Conservation (phyloP, 1,140 invertebrate species). For the Yoshiicerus persimilis region DNA sequence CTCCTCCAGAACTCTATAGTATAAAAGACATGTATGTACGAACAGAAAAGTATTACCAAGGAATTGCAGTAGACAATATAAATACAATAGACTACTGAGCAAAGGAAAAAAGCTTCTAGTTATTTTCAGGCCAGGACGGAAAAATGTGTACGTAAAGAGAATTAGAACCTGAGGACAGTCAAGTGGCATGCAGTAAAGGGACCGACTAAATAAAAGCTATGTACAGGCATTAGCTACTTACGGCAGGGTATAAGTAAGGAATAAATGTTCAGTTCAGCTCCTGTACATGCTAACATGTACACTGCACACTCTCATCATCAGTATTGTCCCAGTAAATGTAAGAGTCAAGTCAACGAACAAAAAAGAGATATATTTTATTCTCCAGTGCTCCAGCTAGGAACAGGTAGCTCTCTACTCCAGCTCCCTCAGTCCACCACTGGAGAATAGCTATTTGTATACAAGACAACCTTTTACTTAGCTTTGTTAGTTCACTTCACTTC, state of each 20-base stretch:
- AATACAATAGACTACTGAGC: not conserved
- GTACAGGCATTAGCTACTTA: not conserved
- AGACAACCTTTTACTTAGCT: not conserved
- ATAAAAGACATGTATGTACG: too few relatives aligned
- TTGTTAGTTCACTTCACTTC: not conserved
- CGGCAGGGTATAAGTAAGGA: not conserved
- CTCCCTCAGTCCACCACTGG: not conserved
- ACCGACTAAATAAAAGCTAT: not conserved
- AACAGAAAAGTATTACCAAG: too few relatives aligned
- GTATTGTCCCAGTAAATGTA: not conserved
- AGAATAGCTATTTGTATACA: not conserved
- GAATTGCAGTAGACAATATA: too few relatives aligned
- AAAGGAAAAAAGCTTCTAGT: not conserved
- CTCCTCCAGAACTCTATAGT: not conserved
- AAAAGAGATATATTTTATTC: not conserved
- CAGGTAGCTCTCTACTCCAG: not conserved
- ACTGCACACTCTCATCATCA: not conserved
- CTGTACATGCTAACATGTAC: not conserved
- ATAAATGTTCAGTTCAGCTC: not conserved
- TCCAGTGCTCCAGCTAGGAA: not conserved
- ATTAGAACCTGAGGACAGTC: constrained; percentile 8
- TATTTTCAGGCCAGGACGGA: not conserved
- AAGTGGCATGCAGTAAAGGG: constrained; percentile 16
- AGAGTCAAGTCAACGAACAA: not conserved
- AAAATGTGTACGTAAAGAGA: not conserved